Evolutionary conservation across 2,113 vertebrate species (phyloP), one percentile per base, ranked within the genome.

Genomic region (Zosterops hypoxanthus): DNA sequence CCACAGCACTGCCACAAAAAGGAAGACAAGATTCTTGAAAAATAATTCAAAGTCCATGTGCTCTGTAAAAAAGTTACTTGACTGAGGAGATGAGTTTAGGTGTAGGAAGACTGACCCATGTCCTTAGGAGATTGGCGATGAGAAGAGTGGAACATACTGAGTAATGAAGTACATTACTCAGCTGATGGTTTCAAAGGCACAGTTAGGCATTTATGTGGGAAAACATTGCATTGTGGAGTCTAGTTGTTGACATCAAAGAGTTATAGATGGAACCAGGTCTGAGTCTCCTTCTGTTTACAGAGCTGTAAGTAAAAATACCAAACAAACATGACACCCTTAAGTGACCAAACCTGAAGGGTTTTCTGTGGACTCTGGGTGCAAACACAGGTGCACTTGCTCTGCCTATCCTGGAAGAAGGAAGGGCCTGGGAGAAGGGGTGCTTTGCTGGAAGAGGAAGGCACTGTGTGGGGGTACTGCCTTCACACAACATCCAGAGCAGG

Each of bases 381-480:
- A 29, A 33, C 15, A 23, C 3, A 8, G 25, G 14, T n/a, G 18
- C 4, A 6, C 49, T 79, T 71, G 8, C 18, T 64, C 33, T 82
- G 26, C 26, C 24, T 8, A 14, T 4, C 14, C 7, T 68, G 29
- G 25, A 76, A 61, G 53, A 60, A 69, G 20, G 31, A 5, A 69
- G 24, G 23, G 17, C 14, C 22, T 49, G 28, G n/a, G 25, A 66
- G 60, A 41, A 57, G 11, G 17, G 52, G 2, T 57, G 24, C 13
- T 15, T 36, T 0, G 0, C 8, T 36, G 28, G 9, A 28, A 57
- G 28, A 59, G 20, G n/a, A 12, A 50, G 33, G 15, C 17, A n/a
- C 13, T 17, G 2, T 24, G n/a, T 2, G 1, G 21, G 39, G 23
- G 15, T 59, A 6, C 17, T 75, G 18, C n/a, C 33, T 42, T 72